Conservation (phyloP, 2,113 vertebrate genomes). For the Platichthys flesus region DNA sequence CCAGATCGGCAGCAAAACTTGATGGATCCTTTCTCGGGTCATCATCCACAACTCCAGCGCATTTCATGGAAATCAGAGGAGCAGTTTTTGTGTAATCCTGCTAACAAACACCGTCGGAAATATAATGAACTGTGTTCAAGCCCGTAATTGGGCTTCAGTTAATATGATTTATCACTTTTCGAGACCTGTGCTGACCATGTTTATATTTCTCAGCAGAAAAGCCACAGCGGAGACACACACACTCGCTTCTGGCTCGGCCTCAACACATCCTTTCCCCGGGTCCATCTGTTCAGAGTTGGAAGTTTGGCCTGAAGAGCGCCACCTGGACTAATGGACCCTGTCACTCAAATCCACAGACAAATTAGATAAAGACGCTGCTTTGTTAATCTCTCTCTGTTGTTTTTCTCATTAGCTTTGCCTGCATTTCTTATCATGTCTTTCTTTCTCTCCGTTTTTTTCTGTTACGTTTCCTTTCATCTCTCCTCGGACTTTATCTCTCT, state of each 20-base stretch:
- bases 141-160: neutral
- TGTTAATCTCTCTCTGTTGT: conserved; percentile 10
- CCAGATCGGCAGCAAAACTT: no score
- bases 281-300: conserved; percentile 35
- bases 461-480: conserved; percentile 1
- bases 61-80: no score
- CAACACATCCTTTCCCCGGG: conserved; percentile 6
- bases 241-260: neutral
- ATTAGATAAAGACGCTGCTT: conserved; percentile 38
- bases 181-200: neutral
- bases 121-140: no score
- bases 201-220: neutral
- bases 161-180: neutral
- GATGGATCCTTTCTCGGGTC: no score
- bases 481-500: neutral
- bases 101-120: no score
- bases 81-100: no score
- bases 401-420: neutral
- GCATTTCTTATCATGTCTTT: conserved; percentile 25
- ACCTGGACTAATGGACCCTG: conserved; percentile 27
- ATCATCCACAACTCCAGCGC: no score
- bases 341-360: conserved; percentile 29
- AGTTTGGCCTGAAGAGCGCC: conserved; percentile 38
- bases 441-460: neutral
- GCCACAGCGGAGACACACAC: neutral